Conservation (phyloP, 2,113 vertebrate species). For the Mungos mungo region DNA sequence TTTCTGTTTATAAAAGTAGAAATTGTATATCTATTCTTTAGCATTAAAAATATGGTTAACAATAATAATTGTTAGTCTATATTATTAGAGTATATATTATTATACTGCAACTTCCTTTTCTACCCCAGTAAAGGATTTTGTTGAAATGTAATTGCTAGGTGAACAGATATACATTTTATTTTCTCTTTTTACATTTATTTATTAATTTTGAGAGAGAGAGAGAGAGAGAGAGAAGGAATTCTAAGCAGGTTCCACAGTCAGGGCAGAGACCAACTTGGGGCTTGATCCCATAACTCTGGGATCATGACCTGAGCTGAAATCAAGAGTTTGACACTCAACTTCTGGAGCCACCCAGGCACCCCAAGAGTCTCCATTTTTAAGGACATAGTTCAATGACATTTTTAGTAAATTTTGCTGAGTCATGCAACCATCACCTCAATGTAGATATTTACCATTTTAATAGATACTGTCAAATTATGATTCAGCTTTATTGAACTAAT, state of each 20-base stretch:
- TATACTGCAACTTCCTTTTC: background rate
- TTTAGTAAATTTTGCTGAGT: background rate
- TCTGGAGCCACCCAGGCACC: too few relatives aligned
- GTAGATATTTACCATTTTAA: background rate
- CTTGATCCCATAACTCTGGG: background rate
- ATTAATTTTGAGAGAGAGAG: background rate
- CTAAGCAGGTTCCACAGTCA: background rate
- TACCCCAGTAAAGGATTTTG: background rate
- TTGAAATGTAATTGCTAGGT: background rate
- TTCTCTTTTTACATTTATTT: background rate
- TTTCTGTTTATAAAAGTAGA: background rate
- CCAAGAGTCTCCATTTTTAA: background rate
- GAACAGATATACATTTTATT: background rate
- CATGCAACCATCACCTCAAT: background rate
- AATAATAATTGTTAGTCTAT: background rate
- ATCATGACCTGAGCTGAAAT: background rate
- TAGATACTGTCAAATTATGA: background rate
- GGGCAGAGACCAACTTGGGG: background rate
- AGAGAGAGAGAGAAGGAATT: background rate
- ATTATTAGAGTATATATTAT: background rate
- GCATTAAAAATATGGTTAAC: background rate
- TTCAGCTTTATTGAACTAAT: background rate
- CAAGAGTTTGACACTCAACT: too few relatives aligned
- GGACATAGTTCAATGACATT: background rate
- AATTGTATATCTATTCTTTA: background rate